Evolutionary conservation across 1,140 invertebrate species (phyloP).

Genomic region (Drosophila equinoxialis): DNA sequence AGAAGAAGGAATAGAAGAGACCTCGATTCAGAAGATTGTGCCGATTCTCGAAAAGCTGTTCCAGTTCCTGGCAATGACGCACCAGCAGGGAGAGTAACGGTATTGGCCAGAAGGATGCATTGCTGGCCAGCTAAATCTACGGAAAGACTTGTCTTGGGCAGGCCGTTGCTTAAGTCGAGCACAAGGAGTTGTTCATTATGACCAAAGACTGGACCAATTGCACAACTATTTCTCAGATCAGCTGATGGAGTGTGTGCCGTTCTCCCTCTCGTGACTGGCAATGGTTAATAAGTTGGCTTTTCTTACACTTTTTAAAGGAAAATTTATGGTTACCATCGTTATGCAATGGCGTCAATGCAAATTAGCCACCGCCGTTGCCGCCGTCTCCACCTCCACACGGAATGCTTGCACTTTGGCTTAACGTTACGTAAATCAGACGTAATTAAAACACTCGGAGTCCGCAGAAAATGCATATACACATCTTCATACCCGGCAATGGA

Average conservation of each 20-base stretch:
- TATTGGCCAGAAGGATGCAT: slow-evolving; percentile 28
- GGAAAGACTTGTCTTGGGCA: too few species aligned
- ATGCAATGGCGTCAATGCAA: slow-evolving; percentile 32
- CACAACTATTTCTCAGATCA: slow-evolving; percentile 18
- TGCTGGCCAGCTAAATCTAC: slow-evolving; percentile 9
- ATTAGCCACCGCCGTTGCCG: slow-evolving; percentile 29
- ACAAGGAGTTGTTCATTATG: background rate
- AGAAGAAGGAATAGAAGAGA: slow-evolving; percentile 41
- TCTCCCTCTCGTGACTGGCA: background rate
- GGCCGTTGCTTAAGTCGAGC: too few species aligned
- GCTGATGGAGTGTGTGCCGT: slow-evolving; percentile 15
- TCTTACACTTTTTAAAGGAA: slow-evolving; percentile 53
- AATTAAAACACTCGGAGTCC: slow-evolving; percentile 59
- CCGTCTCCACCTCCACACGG: slow-evolving; percentile 16
- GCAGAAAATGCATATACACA: slow-evolving; percentile 22
- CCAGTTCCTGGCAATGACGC: slow-evolving; percentile 32
- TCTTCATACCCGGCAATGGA: slow-evolving; percentile 55
- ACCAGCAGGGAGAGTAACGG: slow-evolving; percentile 26
- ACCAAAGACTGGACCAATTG: background rate
- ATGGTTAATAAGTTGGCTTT: background rate
- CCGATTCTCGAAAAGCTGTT: slow-evolving; percentile 35
- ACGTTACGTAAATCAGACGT: slow-evolving; percentile 70
- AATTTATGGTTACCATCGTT: slow-evolving; percentile 54
- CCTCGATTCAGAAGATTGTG: slow-evolving; percentile 22
- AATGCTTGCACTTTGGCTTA: slow-evolving; percentile 24